Conservation (phyloP, 1,140 invertebrate genomes). For the Zaprionus ornatus region DNA sequence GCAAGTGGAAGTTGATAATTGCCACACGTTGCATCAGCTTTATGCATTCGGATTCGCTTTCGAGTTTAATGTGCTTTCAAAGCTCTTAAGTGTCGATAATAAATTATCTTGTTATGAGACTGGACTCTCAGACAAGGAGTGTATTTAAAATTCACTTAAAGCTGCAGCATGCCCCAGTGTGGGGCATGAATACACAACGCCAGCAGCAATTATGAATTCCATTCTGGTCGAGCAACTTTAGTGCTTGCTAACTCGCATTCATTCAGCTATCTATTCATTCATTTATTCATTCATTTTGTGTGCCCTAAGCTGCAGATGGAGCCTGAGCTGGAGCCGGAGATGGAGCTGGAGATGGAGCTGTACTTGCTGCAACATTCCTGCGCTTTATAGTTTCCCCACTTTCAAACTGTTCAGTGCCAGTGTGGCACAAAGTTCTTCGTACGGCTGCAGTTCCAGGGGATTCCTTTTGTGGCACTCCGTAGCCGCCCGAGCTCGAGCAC, state of each 20-base stretch:
- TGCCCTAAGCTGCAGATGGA: slow-evolving; percentile 30
- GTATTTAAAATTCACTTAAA: slow-evolving; percentile 14
- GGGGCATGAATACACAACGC: neutral
- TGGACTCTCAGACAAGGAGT: neutral
- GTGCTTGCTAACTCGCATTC: slow-evolving; percentile 30
- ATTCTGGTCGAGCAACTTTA: slow-evolving; percentile 40
- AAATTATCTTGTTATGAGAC: slow-evolving; percentile 1
- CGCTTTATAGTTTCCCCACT: slow-evolving; percentile 41
- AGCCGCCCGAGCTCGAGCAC: neutral
- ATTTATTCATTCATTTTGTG: slow-evolving; percentile 68
- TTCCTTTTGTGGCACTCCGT: slow-evolving; percentile 35
- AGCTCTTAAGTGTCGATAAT: slow-evolving; percentile 3
- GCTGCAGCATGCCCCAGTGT: neutral
- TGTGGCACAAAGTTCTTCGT: slow-evolving; percentile 34
- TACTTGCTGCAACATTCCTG: slow-evolving; percentile 36
- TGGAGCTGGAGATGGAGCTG: neutral
- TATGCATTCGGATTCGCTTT: neutral
- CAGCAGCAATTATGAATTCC: slow-evolving; percentile 52
- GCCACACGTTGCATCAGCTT: neutral
- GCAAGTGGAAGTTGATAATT: neutral
- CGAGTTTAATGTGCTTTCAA: neutral
- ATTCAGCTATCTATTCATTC: slow-evolving; percentile 52
- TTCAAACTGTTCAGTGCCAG: slow-evolving; percentile 35
- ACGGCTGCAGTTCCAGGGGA: slow-evolving; percentile 20
- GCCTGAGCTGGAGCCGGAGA: neutral